Evolutionary conservation across 2,888 invertebrate species (phyloP), one percentile per base, ranked within the genome.

Genomic region (Pemphredon lugubris): DNA sequence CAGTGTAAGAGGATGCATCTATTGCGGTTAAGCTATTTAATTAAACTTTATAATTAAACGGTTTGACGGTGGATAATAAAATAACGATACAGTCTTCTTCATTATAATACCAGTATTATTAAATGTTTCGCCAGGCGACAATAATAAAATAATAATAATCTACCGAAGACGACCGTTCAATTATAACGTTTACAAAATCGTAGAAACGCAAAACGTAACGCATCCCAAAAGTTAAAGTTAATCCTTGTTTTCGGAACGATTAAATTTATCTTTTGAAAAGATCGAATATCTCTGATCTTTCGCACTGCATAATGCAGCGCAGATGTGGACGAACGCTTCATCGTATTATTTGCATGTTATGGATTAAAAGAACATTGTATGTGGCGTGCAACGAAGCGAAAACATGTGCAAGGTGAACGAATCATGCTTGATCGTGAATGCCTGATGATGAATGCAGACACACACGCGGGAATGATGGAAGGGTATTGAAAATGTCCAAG

Each of bases 381-480:
- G 54, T 42, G 66, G 26, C 77, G 77, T 78, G 78, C 78, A 73
- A 44, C 60, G 44, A 79, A 79, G 80, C 78, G 60, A 47, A 48
- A 58, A 32, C 57, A 54, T 40, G 77, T 78, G 80, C 77, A 77
- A 73, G 64, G 69, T 78, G 68, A 78, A 67, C 64, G 69, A 61
- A 70, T 81, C 79, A 81, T 79, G 81, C 79, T 72, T 63, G 71
- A 65, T 71, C 73, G 60, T 32, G 68, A 73, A 44, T 59, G 51
- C 45, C 51, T 14, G 63, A 65, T 54, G 65, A 66, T 61, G 67
- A 60, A 65, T 55, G 53, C 26, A 34, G 20, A 63, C 64, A 39
- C 40, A 44, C 21, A 18, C 37, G 50, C 40, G 63, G 40, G 64
- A 53, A 37, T 23, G 37, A 50, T 18, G n/a, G 14, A 23, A 40